phyloP scores from a whole-genome alignment of 2,113 vertebrate genomes.

The Clarias batrachus region DNA sequence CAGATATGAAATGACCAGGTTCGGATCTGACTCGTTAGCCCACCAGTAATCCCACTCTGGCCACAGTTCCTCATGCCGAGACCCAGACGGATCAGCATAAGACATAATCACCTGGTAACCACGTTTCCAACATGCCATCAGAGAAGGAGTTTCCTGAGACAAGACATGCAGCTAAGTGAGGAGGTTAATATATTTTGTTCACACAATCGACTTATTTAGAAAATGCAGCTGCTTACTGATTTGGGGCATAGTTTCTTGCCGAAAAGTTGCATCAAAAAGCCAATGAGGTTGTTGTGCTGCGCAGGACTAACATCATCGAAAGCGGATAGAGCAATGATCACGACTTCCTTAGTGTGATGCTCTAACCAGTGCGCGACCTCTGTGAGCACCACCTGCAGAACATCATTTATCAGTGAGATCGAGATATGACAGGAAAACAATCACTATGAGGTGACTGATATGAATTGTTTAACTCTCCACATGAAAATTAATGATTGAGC shows the following conservation, averaged over 20 bases:
- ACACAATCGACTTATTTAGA: no score
- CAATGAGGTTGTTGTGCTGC: conserved; percentile 64
- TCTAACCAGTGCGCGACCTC: conserved; percentile 68
- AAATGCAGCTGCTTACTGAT: conserved; percentile 14
- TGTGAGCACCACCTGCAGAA: conserved; percentile 65
- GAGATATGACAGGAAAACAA: neutral
- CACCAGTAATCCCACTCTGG: conserved; percentile 70
- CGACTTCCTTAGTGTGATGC: conserved; percentile 68
- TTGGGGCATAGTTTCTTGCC: conserved; percentile 63
- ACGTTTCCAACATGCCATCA: conserved; percentile 66
- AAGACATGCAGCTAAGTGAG: neutral
- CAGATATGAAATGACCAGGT: conserved; percentile 68
- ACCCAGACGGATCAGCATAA: conserved; percentile 59
- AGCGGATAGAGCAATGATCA: conserved; percentile 68
- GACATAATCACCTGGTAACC: conserved; percentile 70
- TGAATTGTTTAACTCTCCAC: neutral
- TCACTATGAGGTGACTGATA: neutral
- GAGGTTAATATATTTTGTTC: neutral
- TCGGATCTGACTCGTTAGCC: conserved; percentile 60
- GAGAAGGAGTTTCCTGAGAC: conserved; percentile 64
- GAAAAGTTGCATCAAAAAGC: conserved; percentile 66
- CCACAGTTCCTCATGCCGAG: conserved; percentile 66
- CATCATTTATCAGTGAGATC: neutral
- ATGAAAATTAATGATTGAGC: neutral
- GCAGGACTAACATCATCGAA: conserved; percentile 61